Evolutionary conservation across 2,888 invertebrate species (phyloP).

Genomic region (Hydroisotoma schaefferi): DNA sequence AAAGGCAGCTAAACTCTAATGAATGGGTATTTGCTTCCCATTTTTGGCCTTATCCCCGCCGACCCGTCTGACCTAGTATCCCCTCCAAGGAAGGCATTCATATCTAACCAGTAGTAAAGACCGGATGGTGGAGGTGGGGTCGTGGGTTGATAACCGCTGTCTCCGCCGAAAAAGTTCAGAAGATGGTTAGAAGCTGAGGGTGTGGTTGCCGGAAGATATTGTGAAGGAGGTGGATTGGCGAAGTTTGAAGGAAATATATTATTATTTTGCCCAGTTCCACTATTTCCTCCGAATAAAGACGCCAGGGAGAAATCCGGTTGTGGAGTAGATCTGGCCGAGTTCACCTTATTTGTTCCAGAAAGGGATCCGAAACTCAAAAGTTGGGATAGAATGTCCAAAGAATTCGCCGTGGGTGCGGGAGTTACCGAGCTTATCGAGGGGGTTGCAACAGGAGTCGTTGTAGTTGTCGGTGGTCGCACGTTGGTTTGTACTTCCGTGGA

Average conservation of each 20-base stretch:
- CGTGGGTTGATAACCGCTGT: slow-evolving; percentile 23
- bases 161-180: slow-evolving; percentile 30
- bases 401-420: slow-evolving; percentile 23
- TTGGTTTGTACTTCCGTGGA: slow-evolving; percentile 10
- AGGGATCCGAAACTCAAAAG: slow-evolving; percentile 31
- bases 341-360: slow-evolving; percentile 8
- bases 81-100: slow-evolving; percentile 43
- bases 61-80: slow-evolving; percentile 33
- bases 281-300: slow-evolving; percentile 3
- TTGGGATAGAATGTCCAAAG: slow-evolving; percentile 39
- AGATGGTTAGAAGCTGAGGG: slow-evolving; percentile 65
- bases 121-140: slow-evolving; percentile 34
- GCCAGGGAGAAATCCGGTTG: slow-evolving; percentile 9
- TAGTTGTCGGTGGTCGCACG: not conserved
- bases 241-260: slow-evolving; percentile 5
- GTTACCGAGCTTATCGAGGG: not conserved
- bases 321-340: slow-evolving; percentile 12
- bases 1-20: slow-evolving; percentile 38
- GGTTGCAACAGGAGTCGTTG: slow-evolving; percentile 12
- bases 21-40: slow-evolving; percentile 40
- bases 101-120: slow-evolving; percentile 44
- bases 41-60: slow-evolving; percentile 43
- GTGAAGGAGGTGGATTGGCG: not conserved
- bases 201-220: not conserved
- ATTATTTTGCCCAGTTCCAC: not conserved